Evolutionary conservation across 2,888 invertebrate genomes (phyloP).

Genomic region (Dynastes grantii): DNA sequence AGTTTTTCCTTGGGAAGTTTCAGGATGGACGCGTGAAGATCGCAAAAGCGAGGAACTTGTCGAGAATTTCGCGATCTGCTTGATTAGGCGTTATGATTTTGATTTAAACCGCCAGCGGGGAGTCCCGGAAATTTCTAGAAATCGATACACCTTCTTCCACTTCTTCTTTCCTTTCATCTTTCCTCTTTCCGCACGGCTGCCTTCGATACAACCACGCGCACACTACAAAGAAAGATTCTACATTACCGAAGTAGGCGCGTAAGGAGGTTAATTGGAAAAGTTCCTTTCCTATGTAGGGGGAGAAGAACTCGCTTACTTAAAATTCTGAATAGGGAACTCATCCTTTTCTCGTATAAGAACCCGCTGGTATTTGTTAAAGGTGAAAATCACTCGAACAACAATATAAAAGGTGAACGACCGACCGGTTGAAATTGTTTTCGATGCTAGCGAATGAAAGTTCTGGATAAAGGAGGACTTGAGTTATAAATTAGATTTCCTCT

Average conservation of each 20-base stretch:
- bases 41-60: not conserved
- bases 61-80: slow-evolving; percentile 34
- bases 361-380: not conserved
- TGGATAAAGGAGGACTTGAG: no score
- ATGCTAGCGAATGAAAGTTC: no score
- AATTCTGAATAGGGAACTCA: slow-evolving; percentile 27
- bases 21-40: not conserved
- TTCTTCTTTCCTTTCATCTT: not conserved
- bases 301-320: slow-evolving; percentile 3
- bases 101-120: slow-evolving; percentile 24
- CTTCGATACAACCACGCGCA: slow-evolving; percentile 2
- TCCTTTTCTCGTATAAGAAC: not conserved
- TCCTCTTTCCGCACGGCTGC: not conserved
- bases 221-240: slow-evolving; percentile 21
- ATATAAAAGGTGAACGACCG: not conserved
- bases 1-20: slow-evolving; percentile 7
- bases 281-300: not conserved
- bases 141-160: slow-evolving; percentile 19
- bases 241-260: not conserved
- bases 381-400: not conserved
- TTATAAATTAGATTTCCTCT: no score
- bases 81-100: slow-evolving; percentile 40
- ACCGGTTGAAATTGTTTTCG: no score
- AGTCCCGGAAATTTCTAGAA: not conserved
- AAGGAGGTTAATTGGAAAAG: slow-evolving; percentile 34